Evolutionary conservation across 1,140 invertebrate species (phyloP), one percentile per base, ranked within the genome.

Genomic region (Rhyacophila brunnea): DNA sequence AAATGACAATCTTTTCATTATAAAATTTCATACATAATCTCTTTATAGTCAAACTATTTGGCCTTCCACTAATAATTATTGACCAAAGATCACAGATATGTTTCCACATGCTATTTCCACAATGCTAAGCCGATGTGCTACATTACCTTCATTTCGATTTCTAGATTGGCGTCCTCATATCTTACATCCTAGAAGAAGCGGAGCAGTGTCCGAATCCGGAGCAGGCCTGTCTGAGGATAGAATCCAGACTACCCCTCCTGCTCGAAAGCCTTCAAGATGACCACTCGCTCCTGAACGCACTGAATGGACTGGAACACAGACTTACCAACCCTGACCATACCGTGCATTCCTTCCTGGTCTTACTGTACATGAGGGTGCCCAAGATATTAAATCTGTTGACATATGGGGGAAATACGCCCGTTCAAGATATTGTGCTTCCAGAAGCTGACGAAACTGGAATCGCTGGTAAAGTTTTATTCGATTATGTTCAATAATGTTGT

Each of bases 151-250:
- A 44, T 53, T 59, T 49, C 58, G 2, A 34, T 64, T 68, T 69
- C 1, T 65, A 81, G 70, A 63, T 85, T 43, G 62, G 80, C n/a
- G 80, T 81, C n/a, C 75, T 94, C 13, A 80, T 91, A 0, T 80
- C 85, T 20, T 93, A 91, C 68, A 83, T 94, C 20, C 74, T 93
- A 0, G 81, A 85, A 64, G 92, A 95, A 71, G 85, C 85, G 0
- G 70, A 80, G 43, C 70, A 75, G 15, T 78, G 73, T 63, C 68
- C 58, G 68, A 73, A 68, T 60, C 64, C 55, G 42, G 60, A 65
- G 35, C 68, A 70, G 43, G 66, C 75, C 62, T 71, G 67, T 20
- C 70, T 70, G 1, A 76, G 82, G 52, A 82, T 88, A 68, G 86
- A 87, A 70, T 79, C 79, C 1, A 82, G 89, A 40, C 74, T 91